Evolutionary conservation across 64 coral and sea anemone genomes (phyloP).

Genomic region (Pocillopora damicornis): DNA sequence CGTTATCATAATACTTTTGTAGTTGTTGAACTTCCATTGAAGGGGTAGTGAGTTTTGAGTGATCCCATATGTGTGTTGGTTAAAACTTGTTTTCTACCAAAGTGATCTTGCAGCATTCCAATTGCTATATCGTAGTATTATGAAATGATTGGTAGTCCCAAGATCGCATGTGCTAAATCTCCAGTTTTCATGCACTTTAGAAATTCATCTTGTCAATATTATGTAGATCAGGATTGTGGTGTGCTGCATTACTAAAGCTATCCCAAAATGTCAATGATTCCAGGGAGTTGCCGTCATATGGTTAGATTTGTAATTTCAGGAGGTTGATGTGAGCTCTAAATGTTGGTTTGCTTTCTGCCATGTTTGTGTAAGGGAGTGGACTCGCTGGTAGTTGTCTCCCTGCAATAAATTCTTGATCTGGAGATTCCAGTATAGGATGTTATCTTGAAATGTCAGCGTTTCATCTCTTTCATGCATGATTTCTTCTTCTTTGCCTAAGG

Average conservation of each 20-base stretch:
- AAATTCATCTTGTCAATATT: constrained; percentile 47
- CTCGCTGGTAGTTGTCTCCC: constrained; percentile 3
- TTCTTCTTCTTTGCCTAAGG: constrained; percentile 5
- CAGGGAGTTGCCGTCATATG: constrained; percentile 46
- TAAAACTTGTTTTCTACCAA: too few species aligned
- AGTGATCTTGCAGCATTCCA: too few species aligned
- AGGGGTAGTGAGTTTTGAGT: too few species aligned
- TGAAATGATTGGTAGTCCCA: not conserved
- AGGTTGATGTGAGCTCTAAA: constrained; percentile 13
- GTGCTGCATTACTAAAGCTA: constrained; percentile 50
- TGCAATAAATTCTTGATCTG: constrained; percentile 19
- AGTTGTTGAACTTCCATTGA: too few species aligned
- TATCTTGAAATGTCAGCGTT: constrained; percentile 34
- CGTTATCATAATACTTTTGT: too few species aligned
- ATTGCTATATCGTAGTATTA: constrained; percentile 5
- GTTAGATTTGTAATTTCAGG: constrained; percentile 36
- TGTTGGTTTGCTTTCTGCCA: constrained; percentile 4
- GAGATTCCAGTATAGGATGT: constrained; percentile 3
- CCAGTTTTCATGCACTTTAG: constrained; percentile 26
- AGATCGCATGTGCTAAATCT: constrained; percentile 39
- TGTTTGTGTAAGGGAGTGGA: constrained; percentile 1
- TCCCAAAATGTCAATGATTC: constrained; percentile 50
- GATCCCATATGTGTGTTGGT: too few species aligned
- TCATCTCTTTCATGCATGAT: not conserved
- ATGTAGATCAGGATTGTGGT: constrained; percentile 37